Evolutionary conservation across 1,140 invertebrate genomes (phyloP).

Genomic region (Thalassaphorura encarpata): DNA sequence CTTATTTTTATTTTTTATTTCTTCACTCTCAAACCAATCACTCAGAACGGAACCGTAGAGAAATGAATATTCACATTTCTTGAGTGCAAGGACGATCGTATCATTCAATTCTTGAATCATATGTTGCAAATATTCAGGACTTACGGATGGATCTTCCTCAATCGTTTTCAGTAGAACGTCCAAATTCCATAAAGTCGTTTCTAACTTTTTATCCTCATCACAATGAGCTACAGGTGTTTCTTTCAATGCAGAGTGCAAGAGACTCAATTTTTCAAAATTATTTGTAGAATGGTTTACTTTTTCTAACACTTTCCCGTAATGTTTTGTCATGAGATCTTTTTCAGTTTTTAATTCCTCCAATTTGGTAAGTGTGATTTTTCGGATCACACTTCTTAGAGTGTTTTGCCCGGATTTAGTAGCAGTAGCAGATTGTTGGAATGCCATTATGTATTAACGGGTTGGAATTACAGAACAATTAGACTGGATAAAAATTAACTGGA

Average conservation of each 20-base stretch:
- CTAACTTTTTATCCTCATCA: neutral
- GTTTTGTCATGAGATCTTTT: neutral
- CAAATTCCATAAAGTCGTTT: neutral
- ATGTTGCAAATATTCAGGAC: neutral
- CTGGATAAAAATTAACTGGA: no score
- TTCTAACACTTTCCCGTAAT: conserved; percentile 4
- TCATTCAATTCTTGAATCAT: conserved; percentile 4
- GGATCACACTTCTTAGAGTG: no score
- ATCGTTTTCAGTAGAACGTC: neutral
- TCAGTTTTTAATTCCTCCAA: conserved; percentile 10
- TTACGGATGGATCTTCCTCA: neutral
- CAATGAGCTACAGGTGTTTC: neutral
- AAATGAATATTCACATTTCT: conserved; percentile 21
- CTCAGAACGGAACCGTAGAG: conserved; percentile 8
- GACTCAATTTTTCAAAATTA: neutral
- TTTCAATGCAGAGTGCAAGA: neutral
- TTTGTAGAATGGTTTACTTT: neutral
- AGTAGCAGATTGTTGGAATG: no score
- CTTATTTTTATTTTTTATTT: neutral
- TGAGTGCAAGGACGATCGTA: conserved; percentile 7
- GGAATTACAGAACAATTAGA: no score
- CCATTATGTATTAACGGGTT: no score
- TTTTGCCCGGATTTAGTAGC: no score
- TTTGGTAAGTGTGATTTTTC: no score
- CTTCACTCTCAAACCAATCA: conserved; percentile 7